Base-by-base conservation (phyloP, 2,113 vertebrate genomes). In the Pseudorectes ferrugineus region DNA sequence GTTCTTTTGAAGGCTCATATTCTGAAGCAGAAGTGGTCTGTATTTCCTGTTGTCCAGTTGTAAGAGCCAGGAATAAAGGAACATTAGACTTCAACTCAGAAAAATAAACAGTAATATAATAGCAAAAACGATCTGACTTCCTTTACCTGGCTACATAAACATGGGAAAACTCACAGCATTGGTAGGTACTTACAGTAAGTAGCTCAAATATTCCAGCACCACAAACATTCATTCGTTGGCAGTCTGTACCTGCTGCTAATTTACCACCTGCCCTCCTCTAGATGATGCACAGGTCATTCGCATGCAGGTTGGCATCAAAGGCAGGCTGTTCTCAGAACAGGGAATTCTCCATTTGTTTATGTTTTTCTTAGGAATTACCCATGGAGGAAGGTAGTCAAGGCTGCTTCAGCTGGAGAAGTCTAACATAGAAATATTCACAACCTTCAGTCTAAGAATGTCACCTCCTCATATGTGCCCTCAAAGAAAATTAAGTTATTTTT, bases 401-500 rank as follows among this genome's bases (percentile, higher is more conserved):
- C 17, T 42, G 26, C 31, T 68, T 62, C 55, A 79, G 33, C 23
- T 48, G 15, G n/a, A 90, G 23, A 49, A 67, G 49, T 14, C 9
- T 35, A 11, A 76, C 45, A n/a, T 3, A 83, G 67, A 94, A 91
- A 73, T 9, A 71, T 17, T 92, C 66, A 55, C n/a, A 66, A 1
- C 29, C 17, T 85, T 36, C 36, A 51, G 26, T 17, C 85, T 88
- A 40, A 63, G 68, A 62, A 59, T 10, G 20, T 11, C 10, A 36
- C 55, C 40, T 83, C 24, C 40, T 82, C 15, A 2, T 22, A n/a
- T 6, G 14, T 36, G 18, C 49, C 65, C 67, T 77, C 75, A 48
- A 88, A 92, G 78, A 68, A 93, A 89, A 82, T 22, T 1, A 51
- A 61, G 49, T 67, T 72, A 57, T 73, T 88, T 91, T 59, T 74